These are phyloP conservation scores for Delia radicum DNA, from an alignment of 1,140 invertebrate genomes.

Conservation along the genomic window DNA sequence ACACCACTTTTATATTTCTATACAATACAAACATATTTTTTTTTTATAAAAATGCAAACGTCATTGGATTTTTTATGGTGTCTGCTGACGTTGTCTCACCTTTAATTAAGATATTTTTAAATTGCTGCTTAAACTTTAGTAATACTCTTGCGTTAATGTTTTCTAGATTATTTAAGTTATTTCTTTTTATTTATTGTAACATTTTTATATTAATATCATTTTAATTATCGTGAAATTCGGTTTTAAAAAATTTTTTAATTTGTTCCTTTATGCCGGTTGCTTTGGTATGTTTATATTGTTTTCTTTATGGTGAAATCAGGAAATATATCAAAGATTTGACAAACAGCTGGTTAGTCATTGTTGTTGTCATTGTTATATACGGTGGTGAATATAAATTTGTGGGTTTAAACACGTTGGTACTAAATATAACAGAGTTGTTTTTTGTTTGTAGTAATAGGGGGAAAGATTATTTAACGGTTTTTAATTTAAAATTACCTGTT, in stretches of 20 bases:
- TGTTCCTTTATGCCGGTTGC: too few relatives aligned
- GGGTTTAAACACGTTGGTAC: too few relatives aligned
- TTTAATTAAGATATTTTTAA: background rate
- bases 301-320: background rate
- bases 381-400: too few relatives aligned
- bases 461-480: too few relatives aligned
- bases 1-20: background rate
- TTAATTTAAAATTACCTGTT: too few relatives aligned
- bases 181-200: background rate
- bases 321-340: background rate
- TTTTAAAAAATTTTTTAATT: background rate
- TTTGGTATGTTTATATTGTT: background rate
- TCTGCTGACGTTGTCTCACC: background rate
- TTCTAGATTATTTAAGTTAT: background rate
- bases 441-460: too few relatives aligned
- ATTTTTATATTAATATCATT: background rate
- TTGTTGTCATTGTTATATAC: too few relatives aligned
- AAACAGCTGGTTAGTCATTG: background rate
- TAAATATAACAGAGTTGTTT: too few relatives aligned
- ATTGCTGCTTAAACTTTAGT: background rate
- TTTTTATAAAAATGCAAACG: background rate
- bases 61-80: background rate
- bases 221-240: background rate
- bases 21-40: background rate
- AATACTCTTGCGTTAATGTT: background rate